Evolutionary conservation across 2,797 vertebrate species (phyloP), one percentile per base, ranked within the genome.

Genomic region (Rhynchonycteris naso): DNA sequence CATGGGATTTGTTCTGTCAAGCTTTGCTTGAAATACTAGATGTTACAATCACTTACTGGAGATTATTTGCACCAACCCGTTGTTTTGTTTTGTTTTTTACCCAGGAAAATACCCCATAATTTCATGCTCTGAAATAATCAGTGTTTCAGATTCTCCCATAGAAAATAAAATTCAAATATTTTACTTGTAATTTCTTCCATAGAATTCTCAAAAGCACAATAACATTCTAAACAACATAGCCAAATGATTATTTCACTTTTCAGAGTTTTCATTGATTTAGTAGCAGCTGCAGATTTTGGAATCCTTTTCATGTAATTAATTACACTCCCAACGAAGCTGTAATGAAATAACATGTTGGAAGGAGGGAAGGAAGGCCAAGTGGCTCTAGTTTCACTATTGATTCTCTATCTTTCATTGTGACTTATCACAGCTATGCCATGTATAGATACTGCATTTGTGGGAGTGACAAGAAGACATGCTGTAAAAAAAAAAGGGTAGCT

Each of bases 151-250:
- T 83, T 95, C 87, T 80, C 16, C 66, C 33, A 59, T 18, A 88
- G 38, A 76, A 88, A 66, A 79, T 14, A 69, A 90, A 92, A 95
- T 71, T 69, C 68, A 63, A 86, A 35, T 76, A 72, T 61, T 88
- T 88, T 28, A 47, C 66, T 88, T 8, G 4, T 30, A 26, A 56
- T 63, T 63, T 88, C 47, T 88, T 84, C 33, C 50, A 75, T 5
- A 72, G 76, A 90, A 82, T 59, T 87, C 65, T 72, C 58, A 78
- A 83, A 72, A 83, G 65, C 9, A 52, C 50, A 21, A 8, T 35
- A 56, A 35, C 19, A 68, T 80, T 79, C 50, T 80, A 89, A 75
- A 96, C 26, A 72, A 38, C 65, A 8, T 47, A 54, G 24, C 43
- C 28, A 43, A 90, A 14, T 4, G 33, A 52, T 91, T 63, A 18